Conservation (phyloP, 2,113 vertebrate species). For the Connochaetes taurinus region DNA sequence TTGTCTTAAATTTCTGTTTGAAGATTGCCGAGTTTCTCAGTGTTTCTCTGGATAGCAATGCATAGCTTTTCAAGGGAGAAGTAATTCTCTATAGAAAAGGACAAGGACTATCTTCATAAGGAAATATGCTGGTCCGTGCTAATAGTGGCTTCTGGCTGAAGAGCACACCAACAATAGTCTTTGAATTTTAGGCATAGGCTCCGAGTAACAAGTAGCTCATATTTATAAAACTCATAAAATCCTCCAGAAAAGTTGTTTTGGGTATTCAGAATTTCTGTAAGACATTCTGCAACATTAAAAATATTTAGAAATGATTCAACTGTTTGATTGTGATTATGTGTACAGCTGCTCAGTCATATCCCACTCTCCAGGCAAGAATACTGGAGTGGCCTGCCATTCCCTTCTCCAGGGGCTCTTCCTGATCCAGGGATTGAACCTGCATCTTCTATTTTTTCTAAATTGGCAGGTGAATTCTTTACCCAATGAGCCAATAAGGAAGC, state of each 20-base stretch:
- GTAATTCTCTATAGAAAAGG: not conserved
- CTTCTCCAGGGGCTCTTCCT: not conserved
- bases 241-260: not conserved
- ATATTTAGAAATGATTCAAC: not conserved
- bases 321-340: not conserved
- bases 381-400: not conserved
- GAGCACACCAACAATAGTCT: not conserved
- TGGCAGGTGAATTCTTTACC: not conserved
- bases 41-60: not conserved
- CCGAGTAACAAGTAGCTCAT: not conserved
- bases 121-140: not conserved
- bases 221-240: not conserved
- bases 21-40: not conserved
- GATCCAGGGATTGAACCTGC: not conserved
- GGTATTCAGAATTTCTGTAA: not conserved
- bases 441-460: not conserved
- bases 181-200: not conserved
- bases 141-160: not conserved
- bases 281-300: not conserved
- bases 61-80: not conserved
- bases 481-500: not conserved
- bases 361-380: not conserved
- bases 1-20: not conserved
- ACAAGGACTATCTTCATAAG: not conserved
- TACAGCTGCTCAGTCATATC: not conserved